Base-by-base conservation (phyloP, 2,888 invertebrate genomes). In the Trichopoda pennipes region DNA sequence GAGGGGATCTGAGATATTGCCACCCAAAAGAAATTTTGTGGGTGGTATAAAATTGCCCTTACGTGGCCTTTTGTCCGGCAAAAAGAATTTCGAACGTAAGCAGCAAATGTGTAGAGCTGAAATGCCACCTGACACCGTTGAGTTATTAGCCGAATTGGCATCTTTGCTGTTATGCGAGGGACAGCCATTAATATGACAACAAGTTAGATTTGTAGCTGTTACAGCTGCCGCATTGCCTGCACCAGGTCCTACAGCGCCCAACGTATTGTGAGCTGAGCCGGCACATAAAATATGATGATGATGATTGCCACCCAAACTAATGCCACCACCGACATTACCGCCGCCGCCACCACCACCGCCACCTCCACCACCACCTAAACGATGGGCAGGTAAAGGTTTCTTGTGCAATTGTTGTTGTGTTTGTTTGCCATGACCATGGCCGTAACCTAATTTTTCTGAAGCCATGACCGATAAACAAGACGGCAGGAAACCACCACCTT, bases 1-100 rank as follows among this genome's bases (percentile, higher is more conserved):
- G 58, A 99, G 92, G 0, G 98, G 99, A 92, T 99, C 99, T 85
- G 95, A 95, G 85, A 98, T 98, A 91, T 97, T 98, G 10, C 98
- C 99, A 56, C 98, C 99, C 2, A 98, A 93, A 14, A 90, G 84
- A 91, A 99, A 98, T 91, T 98, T 98, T 0, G 97, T 97, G 0
- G 98, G 98, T 68, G 97, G 95, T 87, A 97, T 96, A 85, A 95
- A 94, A 73, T 93, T 93, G 85, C 95, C 94, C 87, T 95, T 95
- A 85, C 95, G 94, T 66, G 95, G 93, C 76, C 95, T 93, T 87
- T 95, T 95, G 86, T 94, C 94, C 0, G 95, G 94, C 61, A 95
- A 92, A 89, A 94, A 94, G 90, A 95, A 95, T 89, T 96, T 96
- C 3, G 94, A 94, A 8, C 91, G 88, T 0, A 89, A 86, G 80